Conservation (phyloP, 92 coral and sea anemone genomes). For the Chrysogorgia sp. region DNA sequence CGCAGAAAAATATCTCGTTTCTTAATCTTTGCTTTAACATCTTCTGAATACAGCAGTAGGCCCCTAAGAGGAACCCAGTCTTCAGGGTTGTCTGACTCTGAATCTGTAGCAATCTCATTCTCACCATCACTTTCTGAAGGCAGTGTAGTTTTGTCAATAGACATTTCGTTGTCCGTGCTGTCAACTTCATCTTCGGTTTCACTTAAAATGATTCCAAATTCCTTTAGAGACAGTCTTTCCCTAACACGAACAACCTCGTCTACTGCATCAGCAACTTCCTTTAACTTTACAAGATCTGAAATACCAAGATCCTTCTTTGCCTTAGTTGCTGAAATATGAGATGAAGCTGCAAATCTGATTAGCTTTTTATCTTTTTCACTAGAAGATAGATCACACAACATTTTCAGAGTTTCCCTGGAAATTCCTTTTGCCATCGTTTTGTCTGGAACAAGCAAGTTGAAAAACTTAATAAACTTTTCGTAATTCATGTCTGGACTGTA, state of each 20-base stretch:
- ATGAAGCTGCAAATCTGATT: conserved; percentile 56
- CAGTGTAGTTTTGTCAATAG: background rate
- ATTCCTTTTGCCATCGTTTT: conserved; percentile 25
- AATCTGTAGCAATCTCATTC: conserved; percentile 30
- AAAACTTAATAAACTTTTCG: conserved; percentile 48
- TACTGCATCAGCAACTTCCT: conserved; percentile 41
- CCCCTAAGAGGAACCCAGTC: conserved; percentile 53
- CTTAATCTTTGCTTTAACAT: conserved; percentile 36
- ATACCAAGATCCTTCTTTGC: conserved; percentile 58
- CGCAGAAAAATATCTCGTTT: conserved; percentile 43
- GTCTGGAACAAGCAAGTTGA: conserved; percentile 40
- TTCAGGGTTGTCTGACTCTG: conserved; percentile 58
- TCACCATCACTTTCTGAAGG: background rate
- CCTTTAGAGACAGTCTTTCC: conserved; percentile 35
- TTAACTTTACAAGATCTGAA: conserved; percentile 55
- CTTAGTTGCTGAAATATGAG: conserved; percentile 27
- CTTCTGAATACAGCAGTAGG: conserved; percentile 2
- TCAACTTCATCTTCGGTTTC: conserved; percentile 27
- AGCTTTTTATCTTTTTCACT: conserved; percentile 61
- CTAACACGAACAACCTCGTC: conserved; percentile 43
- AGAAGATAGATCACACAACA: conserved; percentile 59
- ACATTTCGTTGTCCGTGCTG: background rate
- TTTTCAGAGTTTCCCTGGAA: conserved; percentile 56
- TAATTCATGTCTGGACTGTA: conserved; percentile 27
- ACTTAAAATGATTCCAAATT: conserved; percentile 27